A percentile compares a stretch with the other conserved stretches of the same genome.
These are phyloP conservation scores for Coelinius sp. DNA, from an alignment of 2,888 invertebrate species.

Conservation along the genomic window DNA sequence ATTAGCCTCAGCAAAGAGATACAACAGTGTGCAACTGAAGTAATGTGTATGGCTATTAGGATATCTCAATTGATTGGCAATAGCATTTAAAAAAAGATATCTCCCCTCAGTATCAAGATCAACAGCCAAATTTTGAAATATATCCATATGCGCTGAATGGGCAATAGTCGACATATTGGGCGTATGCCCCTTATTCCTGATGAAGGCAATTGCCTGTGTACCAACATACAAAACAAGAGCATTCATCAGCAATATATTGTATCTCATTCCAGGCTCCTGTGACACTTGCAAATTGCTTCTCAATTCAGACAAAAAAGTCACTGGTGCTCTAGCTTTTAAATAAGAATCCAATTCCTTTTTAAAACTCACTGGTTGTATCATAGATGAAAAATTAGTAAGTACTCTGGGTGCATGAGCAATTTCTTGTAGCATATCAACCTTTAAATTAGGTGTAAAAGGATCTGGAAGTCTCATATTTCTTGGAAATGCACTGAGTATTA, in stretches of 20 bases:
- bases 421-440: constrained; percentile 92
- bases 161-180: constrained; percentile 98
- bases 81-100: constrained; percentile 97
- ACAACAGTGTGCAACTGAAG: constrained; percentile 97
- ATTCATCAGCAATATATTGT: constrained; percentile 97
- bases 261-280: constrained; percentile 90
- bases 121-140: constrained; percentile 98
- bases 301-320: constrained; percentile 94
- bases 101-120: constrained; percentile 98
- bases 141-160: constrained; percentile 99
- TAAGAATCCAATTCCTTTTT: constrained; percentile 98
- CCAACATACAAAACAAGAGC: constrained; percentile 98
- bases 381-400: constrained; percentile 86
- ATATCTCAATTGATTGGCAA: constrained; percentile 98
- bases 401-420: constrained; percentile 91
- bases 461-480: constrained; percentile 98
- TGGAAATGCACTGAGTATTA: constrained; percentile 98
- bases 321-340: constrained; percentile 92
- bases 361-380: constrained; percentile 90
- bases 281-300: constrained; percentile 90
- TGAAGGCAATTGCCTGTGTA: constrained; percentile 93
- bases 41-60: constrained; percentile 99
- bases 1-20: constrained; percentile 97
- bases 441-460: constrained; percentile 97
- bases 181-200: constrained; percentile 90